Conservation (phyloP, 1,140 invertebrate species). For the Heliconius himera region DNA sequence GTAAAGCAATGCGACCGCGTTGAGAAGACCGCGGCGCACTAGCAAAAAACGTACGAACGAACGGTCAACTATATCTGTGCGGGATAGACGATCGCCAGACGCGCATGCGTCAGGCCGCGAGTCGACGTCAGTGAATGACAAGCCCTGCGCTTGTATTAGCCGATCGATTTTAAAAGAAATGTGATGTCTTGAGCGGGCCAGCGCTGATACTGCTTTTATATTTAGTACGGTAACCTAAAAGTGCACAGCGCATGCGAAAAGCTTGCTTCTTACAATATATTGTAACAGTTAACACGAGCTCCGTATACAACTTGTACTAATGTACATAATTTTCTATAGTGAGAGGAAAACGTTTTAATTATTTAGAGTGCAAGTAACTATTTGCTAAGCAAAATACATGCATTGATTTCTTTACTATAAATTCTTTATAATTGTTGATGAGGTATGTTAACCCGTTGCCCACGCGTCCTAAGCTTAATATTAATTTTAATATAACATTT, state of each 20-base stretch:
- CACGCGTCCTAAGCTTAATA: background rate
- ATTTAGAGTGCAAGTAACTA: conserved; percentile 24
- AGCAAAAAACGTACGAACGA: conserved; percentile 65
- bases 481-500: conserved; percentile 4
- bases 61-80: conserved; percentile 70
- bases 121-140: conserved; percentile 79
- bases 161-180: conserved; percentile 78
- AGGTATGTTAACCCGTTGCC: background rate
- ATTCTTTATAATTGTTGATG: background rate
- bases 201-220: conserved; percentile 50
- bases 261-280: conserved; percentile 28
- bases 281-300: conserved; percentile 16
- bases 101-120: conserved; percentile 74
- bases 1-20: conserved; percentile 67
- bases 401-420: background rate
- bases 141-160: conserved; percentile 74
- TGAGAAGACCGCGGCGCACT: conserved; percentile 62
- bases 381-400: background rate
- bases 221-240: conserved; percentile 52
- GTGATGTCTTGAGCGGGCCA: conserved; percentile 54
- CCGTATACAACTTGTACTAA: conserved; percentile 15
- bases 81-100: conserved; percentile 76
- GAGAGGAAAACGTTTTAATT: conserved; percentile 21
- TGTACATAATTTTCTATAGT: conserved; percentile 24
- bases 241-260: conserved; percentile 50